Conservation (phyloP, 1,140 invertebrate genomes). For the Proctacanthus coquilletti region DNA sequence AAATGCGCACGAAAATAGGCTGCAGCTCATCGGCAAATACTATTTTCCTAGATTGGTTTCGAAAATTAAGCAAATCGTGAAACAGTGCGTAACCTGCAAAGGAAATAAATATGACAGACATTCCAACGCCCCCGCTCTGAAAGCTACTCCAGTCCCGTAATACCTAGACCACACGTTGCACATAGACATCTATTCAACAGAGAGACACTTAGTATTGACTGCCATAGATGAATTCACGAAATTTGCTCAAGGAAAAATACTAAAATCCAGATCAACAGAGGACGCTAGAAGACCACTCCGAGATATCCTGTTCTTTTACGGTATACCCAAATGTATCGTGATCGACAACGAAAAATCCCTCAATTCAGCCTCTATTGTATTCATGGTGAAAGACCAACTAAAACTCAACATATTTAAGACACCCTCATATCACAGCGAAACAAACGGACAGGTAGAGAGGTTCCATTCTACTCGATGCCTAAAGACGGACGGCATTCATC, state of each 20-base stretch:
- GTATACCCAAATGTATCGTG: slow-evolving; percentile 4
- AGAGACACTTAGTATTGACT: slow-evolving; percentile 4
- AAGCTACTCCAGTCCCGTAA: slow-evolving; percentile 9
- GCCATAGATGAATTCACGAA: slow-evolving; percentile 8
- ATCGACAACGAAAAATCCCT: slow-evolving; percentile 9
- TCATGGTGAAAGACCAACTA: slow-evolving; percentile 5
- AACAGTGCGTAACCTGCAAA: slow-evolving; percentile 10
- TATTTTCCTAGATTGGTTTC: slow-evolving; percentile 10
- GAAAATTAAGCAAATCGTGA: slow-evolving; percentile 7
- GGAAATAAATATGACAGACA: slow-evolving; percentile 10
- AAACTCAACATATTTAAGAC: slow-evolving; percentile 3
- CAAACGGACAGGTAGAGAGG: slow-evolving; percentile 10
- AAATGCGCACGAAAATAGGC: slow-evolving; percentile 7
- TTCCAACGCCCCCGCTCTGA: slow-evolving; percentile 3
- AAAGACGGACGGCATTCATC: slow-evolving; percentile 2
- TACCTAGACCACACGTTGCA: slow-evolving; percentile 9
- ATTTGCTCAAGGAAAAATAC: slow-evolving; percentile 4
- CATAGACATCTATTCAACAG: slow-evolving; percentile 7
- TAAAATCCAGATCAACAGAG: slow-evolving; percentile 4
- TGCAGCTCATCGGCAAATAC: slow-evolving; percentile 9
- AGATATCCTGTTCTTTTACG: slow-evolving; percentile 6
- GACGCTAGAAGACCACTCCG: slow-evolving; percentile 5
- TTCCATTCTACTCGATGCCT: slow-evolving; percentile 10
- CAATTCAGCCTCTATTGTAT: slow-evolving; percentile 3
- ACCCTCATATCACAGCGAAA: slow-evolving; percentile 5